These are phyloP conservation scores for Frieseomelitta varia DNA, from an alignment of 1,140 invertebrate genomes.

Conservation along the genomic window DNA sequence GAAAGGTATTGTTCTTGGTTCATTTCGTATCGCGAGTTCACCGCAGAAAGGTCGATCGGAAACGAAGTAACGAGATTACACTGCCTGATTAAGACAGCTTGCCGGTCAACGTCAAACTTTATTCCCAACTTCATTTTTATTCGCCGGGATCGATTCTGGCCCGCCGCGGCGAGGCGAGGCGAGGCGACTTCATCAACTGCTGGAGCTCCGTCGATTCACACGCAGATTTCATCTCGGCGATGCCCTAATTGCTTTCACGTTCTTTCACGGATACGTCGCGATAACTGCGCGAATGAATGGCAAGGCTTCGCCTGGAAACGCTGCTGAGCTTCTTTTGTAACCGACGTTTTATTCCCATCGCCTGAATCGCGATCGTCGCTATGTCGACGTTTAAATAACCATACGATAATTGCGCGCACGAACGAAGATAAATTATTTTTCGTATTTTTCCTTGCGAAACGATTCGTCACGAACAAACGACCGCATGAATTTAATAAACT, in stretches of 20 bases:
- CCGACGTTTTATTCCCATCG: not conserved
- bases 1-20: not conserved
- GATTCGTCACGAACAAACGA: not conserved
- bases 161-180: not conserved
- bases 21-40: not conserved
- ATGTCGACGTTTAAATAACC: not conserved
- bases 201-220: conserved; percentile 24
- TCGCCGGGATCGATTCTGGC: conserved; percentile 1
- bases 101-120: conserved; percentile 26
- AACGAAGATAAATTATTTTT: not conserved
- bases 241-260: conserved; percentile 39
- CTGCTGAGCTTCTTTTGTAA: conserved; percentile 20
- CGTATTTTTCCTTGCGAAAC: too few relatives aligned
- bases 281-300: conserved; percentile 19
- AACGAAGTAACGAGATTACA: not conserved
- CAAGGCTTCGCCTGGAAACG: not conserved
- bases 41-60: not conserved
- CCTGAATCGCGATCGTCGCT: not conserved
- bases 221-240: conserved; percentile 27
- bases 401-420: not conserved
- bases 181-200: conserved; percentile 25
- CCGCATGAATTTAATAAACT: not conserved
- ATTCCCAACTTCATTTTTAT: conserved; percentile 20
- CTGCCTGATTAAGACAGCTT: not conserved
- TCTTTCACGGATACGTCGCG: conserved; percentile 25